Evolutionary conservation across 1,140 invertebrate genomes (phyloP), one percentile per base, ranked within the genome.

Genomic region (Drosophila auraria): DNA sequence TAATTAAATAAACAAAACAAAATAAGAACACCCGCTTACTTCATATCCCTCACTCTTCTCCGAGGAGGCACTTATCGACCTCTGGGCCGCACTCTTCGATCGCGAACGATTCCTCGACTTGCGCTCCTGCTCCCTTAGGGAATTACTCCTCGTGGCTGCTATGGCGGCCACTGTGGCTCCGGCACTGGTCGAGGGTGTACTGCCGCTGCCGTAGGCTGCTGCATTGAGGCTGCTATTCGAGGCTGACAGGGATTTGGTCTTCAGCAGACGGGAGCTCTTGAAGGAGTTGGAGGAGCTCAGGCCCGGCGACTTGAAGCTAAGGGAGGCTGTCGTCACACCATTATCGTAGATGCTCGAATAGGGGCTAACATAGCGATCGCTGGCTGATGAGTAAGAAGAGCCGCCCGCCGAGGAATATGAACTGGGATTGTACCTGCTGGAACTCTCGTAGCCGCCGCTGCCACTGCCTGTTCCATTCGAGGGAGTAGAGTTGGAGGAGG

Each of bases 21-120:
- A 49, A 5, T 17, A 14, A 12, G 14, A 25, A 44, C 15, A 17
- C 27, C 61, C 69, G 83, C 95, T 95, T 95, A 96, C 95, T 93
- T 94, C 94, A 78, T 96, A 96, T 92, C 96, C 96, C 92, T 96
- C 95, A 44, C 95, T 96, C 42, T 93, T 93, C 60, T 93, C 92
- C 30, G 92, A 93, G 7, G 91, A 93, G 7, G 91, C 90, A 70
- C 92, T 93, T 7, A 92, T 71, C 14, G 92, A 93, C 27, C 92
- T 64, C 50, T 93, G 87, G 1, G 92, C 91, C 15, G 87, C 91
- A 14, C 87, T 92, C 60, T 83, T 82, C 1, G 87, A 83, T n/a
- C 91, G 74, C 12, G 91, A 87, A 42, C 92, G 91, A 65, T 82
- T 91, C 15, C 92, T 82, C 4, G 92, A 93, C 44, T 93, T 93